A percentile compares a stretch with the other conserved stretches of the same genome.
Evolutionary conservation across 92 coral and sea anemone species (phyloP).

Genomic region (Galaxea fascicularis): DNA sequence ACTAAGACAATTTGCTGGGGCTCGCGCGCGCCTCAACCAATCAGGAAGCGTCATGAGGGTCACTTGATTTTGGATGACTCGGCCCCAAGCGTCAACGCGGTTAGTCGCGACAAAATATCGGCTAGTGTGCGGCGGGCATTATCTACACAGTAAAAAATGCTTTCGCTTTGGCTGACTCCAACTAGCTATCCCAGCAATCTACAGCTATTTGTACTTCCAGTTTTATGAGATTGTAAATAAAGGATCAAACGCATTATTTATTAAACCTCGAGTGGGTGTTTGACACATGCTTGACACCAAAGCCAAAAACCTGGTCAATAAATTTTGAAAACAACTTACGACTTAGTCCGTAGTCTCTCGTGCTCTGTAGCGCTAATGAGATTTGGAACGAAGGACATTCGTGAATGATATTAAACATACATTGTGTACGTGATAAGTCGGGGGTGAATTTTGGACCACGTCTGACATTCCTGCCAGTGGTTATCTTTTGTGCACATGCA

Average conservation of each 20-base stretch:
- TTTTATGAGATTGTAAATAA: too few relatives aligned
- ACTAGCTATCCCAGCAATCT: too few relatives aligned
- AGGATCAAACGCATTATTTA: background rate
- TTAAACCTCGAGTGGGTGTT: constrained; percentile 1
- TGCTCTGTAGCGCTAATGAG: background rate
- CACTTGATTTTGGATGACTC: too few relatives aligned
- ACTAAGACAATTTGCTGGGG: too few relatives aligned
- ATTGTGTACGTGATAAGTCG: constrained; percentile 7
- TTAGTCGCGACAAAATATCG: too few relatives aligned
- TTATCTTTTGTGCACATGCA: background rate
- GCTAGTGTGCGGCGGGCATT: too few relatives aligned
- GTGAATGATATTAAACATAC: background rate
- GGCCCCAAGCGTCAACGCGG: too few relatives aligned
- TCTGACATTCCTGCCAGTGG: background rate
- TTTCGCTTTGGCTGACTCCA: too few relatives aligned
- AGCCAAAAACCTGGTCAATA: constrained; percentile 18
- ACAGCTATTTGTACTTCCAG: background rate
- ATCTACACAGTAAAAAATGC: too few relatives aligned
- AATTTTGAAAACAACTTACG: background rate
- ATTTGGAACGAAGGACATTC: background rate
- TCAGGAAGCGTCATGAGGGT: too few relatives aligned
- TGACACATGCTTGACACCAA: constrained; percentile 14
- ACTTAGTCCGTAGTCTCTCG: background rate
- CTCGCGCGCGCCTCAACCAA: too few relatives aligned
- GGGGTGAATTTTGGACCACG: background rate